phyloP scores from a whole-genome alignment of 2,113 vertebrate species.

The Eretmochelys imbricata region DNA sequence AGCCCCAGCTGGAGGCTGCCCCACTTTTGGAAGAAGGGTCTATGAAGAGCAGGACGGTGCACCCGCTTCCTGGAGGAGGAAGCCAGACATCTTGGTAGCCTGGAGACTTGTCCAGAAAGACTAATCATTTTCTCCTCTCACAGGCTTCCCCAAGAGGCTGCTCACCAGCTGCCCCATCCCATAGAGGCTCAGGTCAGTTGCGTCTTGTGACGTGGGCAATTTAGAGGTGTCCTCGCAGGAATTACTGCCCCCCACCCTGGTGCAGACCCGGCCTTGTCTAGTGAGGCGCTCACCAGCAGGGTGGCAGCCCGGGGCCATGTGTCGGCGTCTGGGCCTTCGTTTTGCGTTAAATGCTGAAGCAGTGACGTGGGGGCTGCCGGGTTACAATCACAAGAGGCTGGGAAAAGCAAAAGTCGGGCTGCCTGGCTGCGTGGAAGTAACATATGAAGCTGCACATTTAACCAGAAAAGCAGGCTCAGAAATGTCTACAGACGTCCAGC shows the following conservation, averaged over 20 bases:
- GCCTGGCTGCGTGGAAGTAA: not conserved
- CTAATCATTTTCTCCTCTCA: not conserved
- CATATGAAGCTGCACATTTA: not conserved
- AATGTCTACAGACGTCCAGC: not conserved
- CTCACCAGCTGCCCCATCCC: not conserved
- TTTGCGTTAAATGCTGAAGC: accelerated
- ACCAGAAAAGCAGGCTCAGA: not conserved
- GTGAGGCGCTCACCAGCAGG: not conserved
- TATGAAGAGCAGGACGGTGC: not conserved
- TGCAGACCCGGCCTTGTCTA: not conserved
- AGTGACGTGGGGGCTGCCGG: too few relatives aligned
- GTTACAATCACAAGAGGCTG: not conserved
- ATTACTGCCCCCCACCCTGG: not conserved
- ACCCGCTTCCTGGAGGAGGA: not conserved
- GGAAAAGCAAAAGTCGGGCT: not conserved
- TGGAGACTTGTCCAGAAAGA: not conserved
- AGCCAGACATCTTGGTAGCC: too few relatives aligned
- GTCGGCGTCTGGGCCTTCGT: accelerated
- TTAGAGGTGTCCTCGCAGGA: not conserved
- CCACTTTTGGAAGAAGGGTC: not conserved
- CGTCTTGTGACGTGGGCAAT: not conserved
- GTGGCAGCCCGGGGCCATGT: not conserved
- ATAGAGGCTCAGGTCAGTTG: not conserved
- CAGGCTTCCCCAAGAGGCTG: not conserved
- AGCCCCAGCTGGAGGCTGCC: not conserved